Evolutionary conservation across 2,888 invertebrate species (phyloP).

Genomic region (Omphaloscelis lunosa): DNA sequence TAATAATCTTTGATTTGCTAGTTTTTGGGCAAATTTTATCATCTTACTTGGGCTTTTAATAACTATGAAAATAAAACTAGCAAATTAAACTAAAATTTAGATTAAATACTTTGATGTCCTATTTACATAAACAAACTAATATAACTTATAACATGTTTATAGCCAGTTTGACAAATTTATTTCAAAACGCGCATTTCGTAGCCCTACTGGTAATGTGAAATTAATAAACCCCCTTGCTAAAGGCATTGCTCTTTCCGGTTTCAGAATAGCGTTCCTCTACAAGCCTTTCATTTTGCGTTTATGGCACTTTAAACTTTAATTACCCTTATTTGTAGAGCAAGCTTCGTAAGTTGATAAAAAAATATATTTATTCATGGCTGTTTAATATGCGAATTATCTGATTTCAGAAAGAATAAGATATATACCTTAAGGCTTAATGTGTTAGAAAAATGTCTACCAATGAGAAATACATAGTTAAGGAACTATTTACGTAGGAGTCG

Average conservation of each 20-base stretch:
- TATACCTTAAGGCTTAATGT: neutral
- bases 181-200: slow-evolving; percentile 25
- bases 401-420: neutral
- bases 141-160: neutral
- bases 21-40: neutral
- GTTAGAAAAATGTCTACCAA: neutral
- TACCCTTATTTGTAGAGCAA: neutral
- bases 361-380: no score
- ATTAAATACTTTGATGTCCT: neutral
- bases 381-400: neutral
- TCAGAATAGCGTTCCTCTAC: slow-evolving; percentile 17
- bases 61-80: neutral
- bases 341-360: neutral
- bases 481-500: neutral
- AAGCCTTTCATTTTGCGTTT: slow-evolving; percentile 32
- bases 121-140: neutral
- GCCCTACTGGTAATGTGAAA: slow-evolving; percentile 37
- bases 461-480: neutral
- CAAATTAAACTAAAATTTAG: neutral
- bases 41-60: no score
- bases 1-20: neutral
- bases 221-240: slow-evolving; percentile 53
- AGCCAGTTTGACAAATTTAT: neutral
- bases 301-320: slow-evolving; percentile 15
- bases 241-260: slow-evolving; percentile 45